phyloP scores from a whole-genome alignment of 2,113 vertebrate genomes.

The Coryphaenoides rupestris region DNA sequence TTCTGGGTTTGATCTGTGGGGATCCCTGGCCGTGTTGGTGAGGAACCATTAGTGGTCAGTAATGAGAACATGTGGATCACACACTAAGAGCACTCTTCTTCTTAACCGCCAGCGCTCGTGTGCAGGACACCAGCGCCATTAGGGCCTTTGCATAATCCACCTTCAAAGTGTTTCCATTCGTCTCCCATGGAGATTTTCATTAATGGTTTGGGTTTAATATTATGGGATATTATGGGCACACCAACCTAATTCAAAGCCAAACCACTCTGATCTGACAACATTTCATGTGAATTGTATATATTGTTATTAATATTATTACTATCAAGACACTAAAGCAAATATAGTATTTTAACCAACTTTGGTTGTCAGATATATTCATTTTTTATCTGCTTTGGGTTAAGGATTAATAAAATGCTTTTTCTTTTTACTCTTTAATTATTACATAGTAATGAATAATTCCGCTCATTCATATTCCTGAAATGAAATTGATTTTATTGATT shows the following conservation, averaged over 20 bases:
- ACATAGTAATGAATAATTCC: no score
- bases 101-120: constrained; percentile 15
- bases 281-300: neutral
- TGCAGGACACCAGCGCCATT: constrained; percentile 67
- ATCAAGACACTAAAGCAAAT: neutral
- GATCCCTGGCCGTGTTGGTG: constrained; percentile 4
- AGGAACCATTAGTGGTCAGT: constrained; percentile 42
- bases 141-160: constrained; percentile 75
- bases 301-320: neutral
- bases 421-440: no score
- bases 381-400: no score
- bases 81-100: constrained; percentile 21
- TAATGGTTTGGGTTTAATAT: constrained; percentile 64
- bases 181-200: constrained; percentile 78
- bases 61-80: constrained; percentile 64
- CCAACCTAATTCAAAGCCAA: constrained; percentile 2
- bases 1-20: constrained; percentile 14
- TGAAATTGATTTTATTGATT: no score
- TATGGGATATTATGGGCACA: constrained; percentile 23
- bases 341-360: neutral
- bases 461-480: no score
- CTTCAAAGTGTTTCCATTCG: constrained; percentile 71
- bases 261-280: neutral
- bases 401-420: no score
- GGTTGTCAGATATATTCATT: no score